Conservation (phyloP, 2,113 vertebrate genomes). For the Symphodus melops region DNA sequence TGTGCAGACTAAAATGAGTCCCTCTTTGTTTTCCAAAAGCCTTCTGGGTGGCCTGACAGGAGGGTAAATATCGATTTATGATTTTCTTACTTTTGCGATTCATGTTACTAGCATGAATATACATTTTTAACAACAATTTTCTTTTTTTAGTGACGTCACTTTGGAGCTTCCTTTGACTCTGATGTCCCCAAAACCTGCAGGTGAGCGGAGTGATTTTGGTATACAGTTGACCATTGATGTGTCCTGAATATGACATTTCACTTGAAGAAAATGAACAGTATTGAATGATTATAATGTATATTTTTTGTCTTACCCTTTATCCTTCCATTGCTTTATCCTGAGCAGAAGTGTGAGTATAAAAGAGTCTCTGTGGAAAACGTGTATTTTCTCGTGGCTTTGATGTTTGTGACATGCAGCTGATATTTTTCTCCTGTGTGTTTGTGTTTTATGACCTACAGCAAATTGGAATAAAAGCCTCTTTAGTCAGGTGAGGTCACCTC, state of each 20-base stretch:
- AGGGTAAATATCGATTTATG: constrained; percentile 80
- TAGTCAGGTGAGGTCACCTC: constrained; percentile 64
- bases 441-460: constrained; percentile 60
- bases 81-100: neutral
- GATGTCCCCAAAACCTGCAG: constrained; percentile 90
- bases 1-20: constrained; percentile 22
- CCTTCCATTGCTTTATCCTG: constrained; percentile 6
- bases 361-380: neutral
- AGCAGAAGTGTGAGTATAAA: constrained; percentile 82
- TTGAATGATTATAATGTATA: constrained; percentile 2
- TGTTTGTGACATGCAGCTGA: constrained; percentile 23
- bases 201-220: constrained; percentile 43
- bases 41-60: constrained; percentile 88
- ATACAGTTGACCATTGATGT: constrained; percentile 3
- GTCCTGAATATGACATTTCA: neutral
- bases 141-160: constrained; percentile 81
- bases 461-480: constrained; percentile 66
- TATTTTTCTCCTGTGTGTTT: constrained; percentile 33
- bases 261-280: neutral
- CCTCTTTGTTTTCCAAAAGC: constrained; percentile 73
- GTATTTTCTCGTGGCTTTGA: neutral
- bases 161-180: constrained; percentile 88
- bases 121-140: neutral
- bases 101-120: neutral
- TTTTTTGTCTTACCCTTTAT: constrained; percentile 5